phyloP scores from a whole-genome alignment of 2,888 invertebrate genomes.

The Unio pictorum region DNA sequence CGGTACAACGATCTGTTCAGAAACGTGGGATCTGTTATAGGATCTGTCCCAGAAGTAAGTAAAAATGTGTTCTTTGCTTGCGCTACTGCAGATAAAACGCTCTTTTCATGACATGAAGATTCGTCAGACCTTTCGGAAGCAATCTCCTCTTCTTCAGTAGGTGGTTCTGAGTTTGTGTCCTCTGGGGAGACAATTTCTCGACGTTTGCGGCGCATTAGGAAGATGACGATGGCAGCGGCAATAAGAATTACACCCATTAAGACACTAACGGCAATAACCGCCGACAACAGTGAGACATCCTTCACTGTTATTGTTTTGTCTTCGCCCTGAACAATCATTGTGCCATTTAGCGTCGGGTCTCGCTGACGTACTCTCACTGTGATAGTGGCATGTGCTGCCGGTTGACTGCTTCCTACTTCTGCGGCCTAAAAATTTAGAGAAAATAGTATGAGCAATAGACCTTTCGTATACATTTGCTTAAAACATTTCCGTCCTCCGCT shows the following conservation, averaged over 20 bases:
- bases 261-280: conserved; percentile 31
- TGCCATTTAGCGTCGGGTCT: conserved; percentile 11
- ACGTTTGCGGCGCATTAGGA: conserved; percentile 7
- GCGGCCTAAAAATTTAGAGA: too few relatives aligned
- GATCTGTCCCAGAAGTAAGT: conserved; percentile 7
- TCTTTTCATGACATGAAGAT: too few relatives aligned
- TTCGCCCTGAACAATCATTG: conserved; percentile 3
- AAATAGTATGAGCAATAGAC: too few relatives aligned
- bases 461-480: too few relatives aligned
- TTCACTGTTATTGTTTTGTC: neutral
- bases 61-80: too few relatives aligned
- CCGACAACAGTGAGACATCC: conserved; percentile 15
- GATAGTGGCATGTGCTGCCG: conserved; percentile 11
- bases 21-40: conserved; percentile 3
- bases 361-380: conserved; percentile 20
- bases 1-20: too few relatives aligned
- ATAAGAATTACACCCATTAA: conserved; percentile 5
- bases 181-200: conserved; percentile 16
- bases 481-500: too few relatives aligned
- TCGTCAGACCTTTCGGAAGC: conserved; percentile 9
- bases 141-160: conserved; percentile 38
- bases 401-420: too few relatives aligned
- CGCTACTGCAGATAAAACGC: too few relatives aligned
- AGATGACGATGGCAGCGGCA: conserved; percentile 1
- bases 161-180: conserved; percentile 31